phyloP scores from a whole-genome alignment of 2,113 vertebrate genomes.

The Hemibagrus wyckioides region DNA sequence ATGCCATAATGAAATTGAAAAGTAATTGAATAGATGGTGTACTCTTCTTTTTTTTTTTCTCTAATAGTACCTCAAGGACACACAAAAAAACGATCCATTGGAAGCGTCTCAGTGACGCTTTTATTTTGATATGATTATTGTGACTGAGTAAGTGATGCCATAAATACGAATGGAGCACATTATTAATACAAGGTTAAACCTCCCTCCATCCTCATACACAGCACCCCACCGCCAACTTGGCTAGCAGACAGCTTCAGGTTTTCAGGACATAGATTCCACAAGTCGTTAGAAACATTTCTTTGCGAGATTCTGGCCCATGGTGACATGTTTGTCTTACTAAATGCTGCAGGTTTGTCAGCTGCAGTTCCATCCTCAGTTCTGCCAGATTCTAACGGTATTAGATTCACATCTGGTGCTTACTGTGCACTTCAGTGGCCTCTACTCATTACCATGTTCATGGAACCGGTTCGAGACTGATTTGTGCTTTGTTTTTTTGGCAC shows the following conservation, averaged over 20 bases:
- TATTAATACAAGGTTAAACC: background rate
- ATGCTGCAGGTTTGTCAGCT: background rate
- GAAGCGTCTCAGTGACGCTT: background rate
- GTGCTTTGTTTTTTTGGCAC: background rate
- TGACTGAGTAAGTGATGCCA: background rate
- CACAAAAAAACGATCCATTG: no score
- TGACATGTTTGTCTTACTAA: no score
- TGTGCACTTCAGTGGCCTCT: no score
- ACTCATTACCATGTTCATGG: background rate
- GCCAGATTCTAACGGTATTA: background rate
- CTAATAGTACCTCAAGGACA: background rate
- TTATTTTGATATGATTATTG: slow-evolving; percentile 16
- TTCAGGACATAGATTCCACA: no score
- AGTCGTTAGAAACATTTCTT: background rate
- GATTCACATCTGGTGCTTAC: background rate
- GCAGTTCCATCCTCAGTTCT: background rate
- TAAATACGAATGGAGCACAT: background rate
- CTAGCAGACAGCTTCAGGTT: background rate
- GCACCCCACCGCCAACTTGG: background rate
- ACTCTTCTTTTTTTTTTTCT: background rate
- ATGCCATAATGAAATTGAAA: background rate
- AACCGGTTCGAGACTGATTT: background rate
- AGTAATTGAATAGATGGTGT: background rate
- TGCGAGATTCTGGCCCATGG: no score
- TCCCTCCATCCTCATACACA: no score